Base-by-base conservation (phyloP, 2,888 invertebrate genomes). In the Phorcus lineatus region DNA sequence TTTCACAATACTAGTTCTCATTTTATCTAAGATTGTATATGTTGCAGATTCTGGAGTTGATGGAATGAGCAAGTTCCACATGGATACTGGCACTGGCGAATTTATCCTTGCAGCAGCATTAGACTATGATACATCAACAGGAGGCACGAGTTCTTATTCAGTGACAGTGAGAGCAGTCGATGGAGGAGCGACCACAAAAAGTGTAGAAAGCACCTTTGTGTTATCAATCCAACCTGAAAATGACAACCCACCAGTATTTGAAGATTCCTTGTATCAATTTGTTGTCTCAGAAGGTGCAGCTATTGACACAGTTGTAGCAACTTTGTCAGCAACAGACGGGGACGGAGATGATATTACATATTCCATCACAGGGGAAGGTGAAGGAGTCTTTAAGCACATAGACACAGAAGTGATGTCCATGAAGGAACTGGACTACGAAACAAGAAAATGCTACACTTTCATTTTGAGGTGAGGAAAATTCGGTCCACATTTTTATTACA, bases 221-320 rank as follows among this genome's bases (percentile, higher is more conserved):
- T 28, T 76, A 31, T 36, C 55, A 24, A 11, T 76, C 16, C 2
- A 28, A 17, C 28, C 53, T 19, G 54, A 36, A 53, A 76, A 76
- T 31, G 76, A 76, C 55, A 76, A 76, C 28, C 31, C 76, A 11
- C 76, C 76, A 2, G 24, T 54, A 16, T 55, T 76, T 76, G 40
- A 28, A 31, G 19, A 54, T n/a, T 55, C 54, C 9, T 24, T 22
- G 11, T 28, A 17, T 24, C 28, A 31, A 17, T 24, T 19, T 24
- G 76, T 24, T 31, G 17, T 76, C 19, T 16, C 76, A 55, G 76
- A 76, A 76, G 16, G 31, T 31, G 31, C 31, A 28, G 9, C 55
- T 22, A 31, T 54, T 4, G 55, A 31, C 22, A 54, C 24, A n/a
- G 55, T 54, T 13, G 36, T 76, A 17, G 28, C 28, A 31, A 54